phyloP scores from a whole-genome alignment of 2,113 vertebrate species.

The Sinosuthora webbiana region DNA sequence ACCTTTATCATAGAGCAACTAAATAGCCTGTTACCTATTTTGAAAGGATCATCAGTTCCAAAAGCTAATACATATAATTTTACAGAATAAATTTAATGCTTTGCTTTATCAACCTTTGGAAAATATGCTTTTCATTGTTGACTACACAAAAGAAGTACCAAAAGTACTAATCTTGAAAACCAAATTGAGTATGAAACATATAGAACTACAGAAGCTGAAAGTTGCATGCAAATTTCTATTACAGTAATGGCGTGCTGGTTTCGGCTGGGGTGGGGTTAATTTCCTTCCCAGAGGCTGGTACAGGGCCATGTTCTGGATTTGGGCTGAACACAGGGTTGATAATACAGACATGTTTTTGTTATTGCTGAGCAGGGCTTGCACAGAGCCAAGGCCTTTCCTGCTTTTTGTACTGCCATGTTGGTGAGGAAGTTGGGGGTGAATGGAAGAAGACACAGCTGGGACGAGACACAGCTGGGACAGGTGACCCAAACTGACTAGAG shows the following conservation, averaged over 20 bases:
- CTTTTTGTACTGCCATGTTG: rapidly evolving
- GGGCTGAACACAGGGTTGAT: neutral
- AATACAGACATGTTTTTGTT: neutral
- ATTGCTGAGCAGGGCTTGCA: neutral
- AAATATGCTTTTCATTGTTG: neutral
- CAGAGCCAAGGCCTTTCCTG: neutral
- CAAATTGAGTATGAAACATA: neutral
- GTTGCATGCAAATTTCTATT: neutral
- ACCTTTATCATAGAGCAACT: neutral
- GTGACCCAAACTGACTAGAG: neutral
- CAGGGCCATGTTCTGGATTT: neutral
- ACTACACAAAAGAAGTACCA: neutral
- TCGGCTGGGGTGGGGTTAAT: neutral
- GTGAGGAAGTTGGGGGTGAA: neutral
- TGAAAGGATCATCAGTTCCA: neutral
- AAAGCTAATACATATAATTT: neutral
- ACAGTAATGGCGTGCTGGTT: neutral
- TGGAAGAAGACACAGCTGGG: neutral
- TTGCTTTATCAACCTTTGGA: neutral
- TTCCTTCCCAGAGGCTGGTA: neutral
- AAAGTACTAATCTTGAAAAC: neutral
- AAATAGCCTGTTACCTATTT: neutral
- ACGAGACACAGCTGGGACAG: neutral
- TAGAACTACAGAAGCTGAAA: neutral
- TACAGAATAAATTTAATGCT: neutral